These are phyloP conservation scores for Epinephelus cyanopodus DNA, from an alignment of 2,113 vertebrate species.

Conservation along the genomic window DNA sequence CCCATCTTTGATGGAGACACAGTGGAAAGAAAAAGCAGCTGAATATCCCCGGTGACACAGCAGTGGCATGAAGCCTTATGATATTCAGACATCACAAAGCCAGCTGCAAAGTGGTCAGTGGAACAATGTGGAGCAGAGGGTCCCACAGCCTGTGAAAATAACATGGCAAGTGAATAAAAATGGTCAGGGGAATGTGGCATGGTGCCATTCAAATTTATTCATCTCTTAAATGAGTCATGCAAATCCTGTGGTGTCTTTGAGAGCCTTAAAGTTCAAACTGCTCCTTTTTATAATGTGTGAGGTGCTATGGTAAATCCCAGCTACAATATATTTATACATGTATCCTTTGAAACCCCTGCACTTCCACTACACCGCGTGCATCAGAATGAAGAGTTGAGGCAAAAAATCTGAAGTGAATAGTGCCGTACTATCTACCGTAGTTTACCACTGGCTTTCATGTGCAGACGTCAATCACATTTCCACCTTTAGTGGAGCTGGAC, in stretches of 20 bases:
- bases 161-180: slow-evolving; percentile 44
- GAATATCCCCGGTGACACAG: slow-evolving; percentile 36
- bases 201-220: slow-evolving; percentile 45
- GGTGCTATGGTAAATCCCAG: not conserved
- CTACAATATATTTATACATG: not conserved
- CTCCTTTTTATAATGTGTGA: not conserved
- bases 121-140: slow-evolving; percentile 41
- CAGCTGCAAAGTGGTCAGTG: slow-evolving; percentile 61
- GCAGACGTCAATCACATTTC: slow-evolving; percentile 35
- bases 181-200: slow-evolving; percentile 28
- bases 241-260: slow-evolving; percentile 26
- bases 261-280: not conserved
- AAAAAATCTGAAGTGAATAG: not conserved
- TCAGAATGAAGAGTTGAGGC: not conserved
- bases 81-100: slow-evolving; percentile 55
- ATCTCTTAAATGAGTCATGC: slow-evolving; percentile 38
- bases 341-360: not conserved
- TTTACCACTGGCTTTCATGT: slow-evolving; percentile 33
- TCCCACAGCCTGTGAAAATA: slow-evolving; percentile 40
- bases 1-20: slow-evolving; percentile 60
- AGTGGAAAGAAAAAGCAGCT: slow-evolving; percentile 64
- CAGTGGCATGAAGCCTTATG: slow-evolving; percentile 33
- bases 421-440: not conserved
- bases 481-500: not conserved
- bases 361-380: not conserved